phyloP scores from a whole-genome alignment of 1,140 invertebrate genomes.

The Mercenaria mercenaria region DNA sequence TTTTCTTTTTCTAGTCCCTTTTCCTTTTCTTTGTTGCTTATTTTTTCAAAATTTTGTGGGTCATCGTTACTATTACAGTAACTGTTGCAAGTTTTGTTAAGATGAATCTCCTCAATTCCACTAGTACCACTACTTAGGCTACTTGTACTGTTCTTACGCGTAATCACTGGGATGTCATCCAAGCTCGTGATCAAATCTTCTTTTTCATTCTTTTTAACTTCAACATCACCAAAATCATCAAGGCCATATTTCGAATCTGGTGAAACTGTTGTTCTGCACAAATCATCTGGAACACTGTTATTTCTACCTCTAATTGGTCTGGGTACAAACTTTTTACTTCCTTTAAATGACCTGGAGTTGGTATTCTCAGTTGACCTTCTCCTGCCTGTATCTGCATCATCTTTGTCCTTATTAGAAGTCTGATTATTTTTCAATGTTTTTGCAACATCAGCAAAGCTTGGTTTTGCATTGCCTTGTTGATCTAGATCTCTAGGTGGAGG shows the following conservation, averaged over 20 bases:
- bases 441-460: conserved; percentile 65
- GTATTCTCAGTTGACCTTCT: conserved; percentile 27
- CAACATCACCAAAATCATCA: conserved; percentile 63
- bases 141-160: conserved; percentile 73
- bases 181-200: conserved; percentile 15
- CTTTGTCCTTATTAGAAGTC: conserved; percentile 37
- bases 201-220: conserved; percentile 27
- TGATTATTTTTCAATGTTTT: conserved; percentile 51
- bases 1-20: conserved; percentile 22
- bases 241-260: conserved; percentile 67
- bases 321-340: conserved; percentile 56
- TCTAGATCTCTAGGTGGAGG: conserved; percentile 44
- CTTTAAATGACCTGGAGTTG: conserved; percentile 35
- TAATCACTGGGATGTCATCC: conserved; percentile 36
- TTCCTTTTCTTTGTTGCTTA: conserved; percentile 62
- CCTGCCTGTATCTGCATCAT: conserved; percentile 32
- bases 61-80: conserved; percentile 14
- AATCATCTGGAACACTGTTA: conserved; percentile 59
- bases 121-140: conserved; percentile 79
- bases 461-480: conserved; percentile 15
- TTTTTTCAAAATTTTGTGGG: conserved; percentile 58
- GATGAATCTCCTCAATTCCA: conserved; percentile 77
- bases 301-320: conserved; percentile 39
- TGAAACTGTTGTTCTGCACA: conserved; percentile 52
- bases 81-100: conserved; percentile 64